Base-by-base conservation (phyloP, 1,140 invertebrate genomes). In the Pogonomyrmex californicus region DNA sequence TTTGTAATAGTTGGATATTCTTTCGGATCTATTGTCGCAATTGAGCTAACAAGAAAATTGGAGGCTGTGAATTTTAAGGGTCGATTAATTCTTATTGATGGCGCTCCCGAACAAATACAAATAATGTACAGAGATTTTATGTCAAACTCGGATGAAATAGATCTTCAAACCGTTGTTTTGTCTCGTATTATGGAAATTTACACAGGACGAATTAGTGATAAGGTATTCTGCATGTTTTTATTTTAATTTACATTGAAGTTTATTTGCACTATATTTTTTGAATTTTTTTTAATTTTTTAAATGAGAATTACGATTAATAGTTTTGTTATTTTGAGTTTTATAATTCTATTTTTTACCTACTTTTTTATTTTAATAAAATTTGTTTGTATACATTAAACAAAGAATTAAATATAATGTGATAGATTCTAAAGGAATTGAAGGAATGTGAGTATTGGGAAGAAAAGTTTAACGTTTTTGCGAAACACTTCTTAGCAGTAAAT, bases 361-460 rank as follows among this genome's bases (percentile, higher is more conserved):
- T 14, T 47, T 47, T 30, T 33, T 12, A 66, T 44, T 3, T 5
- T 44, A 44, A 44, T 44, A 36, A 36, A 33, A 14, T 10, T 0
- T 12, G 12, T 62, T 62, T 62, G n/a, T 62, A 6, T 62, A 12
- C 14, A n/a, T n/a, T n/a, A n/a, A 54, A 17, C 38, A 9, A 14
- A 70, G n/a, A n/a, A n/a, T n/a, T n/a, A n/a, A n/a, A 70, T 6
- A 51, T 70, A 51, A 70, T 70, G 79, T 91, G 9, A 66, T 81
- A 96, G 95, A 73, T 95, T 78, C 89, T 51, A 3, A 47, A 93
- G 38, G 86, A 95, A 73, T 88, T 97, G 38, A 91, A 95, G 12
- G 91, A 93, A 70, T 91, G 90, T 23, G 89, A 66, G 60, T 91
- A 89, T 1, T 95, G 94, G 94, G 81, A 94, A 2, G 88, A 94